A percentile compares a stretch with the other conserved stretches of the same genome.
phyloP scores from a whole-genome alignment of 1,140 invertebrate genomes.

The Pseudomyrmex concolor region DNA sequence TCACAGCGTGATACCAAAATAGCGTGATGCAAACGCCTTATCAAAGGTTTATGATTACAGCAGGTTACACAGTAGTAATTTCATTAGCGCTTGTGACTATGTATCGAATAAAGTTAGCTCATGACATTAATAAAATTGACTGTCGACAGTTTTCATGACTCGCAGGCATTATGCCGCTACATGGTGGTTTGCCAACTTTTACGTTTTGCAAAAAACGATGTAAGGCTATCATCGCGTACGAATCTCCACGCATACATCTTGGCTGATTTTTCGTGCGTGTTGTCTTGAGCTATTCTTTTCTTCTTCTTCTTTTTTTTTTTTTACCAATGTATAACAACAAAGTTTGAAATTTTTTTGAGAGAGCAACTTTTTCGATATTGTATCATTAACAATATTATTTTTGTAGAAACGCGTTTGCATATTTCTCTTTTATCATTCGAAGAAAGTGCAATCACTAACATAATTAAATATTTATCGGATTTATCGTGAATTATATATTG shows the following conservation, averaged over 20 bases:
- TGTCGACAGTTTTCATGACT: constrained; percentile 45
- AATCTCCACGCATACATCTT: background rate
- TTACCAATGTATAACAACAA: background rate
- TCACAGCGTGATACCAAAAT: constrained; percentile 12
- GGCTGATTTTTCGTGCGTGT: background rate
- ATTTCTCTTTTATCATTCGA: background rate
- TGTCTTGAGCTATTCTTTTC: background rate
- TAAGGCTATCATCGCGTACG: background rate
- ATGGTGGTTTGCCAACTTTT: constrained; percentile 2
- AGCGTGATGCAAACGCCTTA: constrained; percentile 51
- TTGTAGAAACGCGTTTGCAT: background rate
- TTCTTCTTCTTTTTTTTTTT: constrained; percentile 5
- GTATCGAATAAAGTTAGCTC: constrained; percentile 44
- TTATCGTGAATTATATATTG: constrained; percentile 10
- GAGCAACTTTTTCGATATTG: background rate
- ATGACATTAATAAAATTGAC: constrained; percentile 47
- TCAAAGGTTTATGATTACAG: constrained; percentile 32
- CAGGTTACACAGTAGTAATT: constrained; percentile 31
- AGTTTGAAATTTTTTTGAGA: background rate
- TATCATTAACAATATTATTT: background rate
- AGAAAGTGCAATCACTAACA: background rate
- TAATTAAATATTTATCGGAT: constrained; percentile 18
- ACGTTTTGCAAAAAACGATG: background rate
- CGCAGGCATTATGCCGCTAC: background rate
- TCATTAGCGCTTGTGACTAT: constrained; percentile 43